Evolutionary conservation across 2,113 vertebrate species (phyloP), one percentile per base, ranked within the genome.

Genomic region (Rhegmatorhina hoffmannsi): DNA sequence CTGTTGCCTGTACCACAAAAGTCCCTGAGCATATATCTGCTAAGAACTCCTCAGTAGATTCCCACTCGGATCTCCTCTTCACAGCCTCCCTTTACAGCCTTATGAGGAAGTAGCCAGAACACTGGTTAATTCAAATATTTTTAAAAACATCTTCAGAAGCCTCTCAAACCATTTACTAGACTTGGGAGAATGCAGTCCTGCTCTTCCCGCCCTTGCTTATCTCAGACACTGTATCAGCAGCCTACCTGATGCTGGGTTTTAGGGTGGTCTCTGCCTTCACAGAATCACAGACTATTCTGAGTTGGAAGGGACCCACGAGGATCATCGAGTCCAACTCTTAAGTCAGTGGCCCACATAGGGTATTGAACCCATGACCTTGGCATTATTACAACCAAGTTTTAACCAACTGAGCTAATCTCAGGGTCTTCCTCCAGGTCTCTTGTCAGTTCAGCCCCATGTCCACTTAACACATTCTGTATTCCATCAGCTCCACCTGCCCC

Each of bases 391-490:
- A 40, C 40, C 40, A 40, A 40, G 40, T 40, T 40, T 40, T 40
- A 40, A 40, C 40, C 40, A 40, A 13, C 40, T 40, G 40, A 40
- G 40, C 40, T 40, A 40, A 40, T 40, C 40, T 40, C 40, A 40
- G 40, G 40, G 12, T 40, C 40, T 40, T 31, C 43, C 46, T 67
- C 11, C 46, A 49, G n/a, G 28, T 60, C 20, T 50, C 8, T 59
- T 46, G 25, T 14, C 26, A 12, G 25, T 43, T 92, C 52, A 84
- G 64, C 14, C 25, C 52, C 7, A 0, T 28, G 33, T 17, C 78
- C 17, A 8, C 34, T 74, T 67, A 36, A 16, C 52, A 34, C 0
- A 0, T 63, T 68, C 36, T 36, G 10, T 24, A 36, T 1, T 1
- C 20, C 31, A 5, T 28, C 76, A 62, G 36, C 23, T 89, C 59